These are phyloP conservation scores for Drosophila borborema DNA, from an alignment of 2,888 invertebrate genomes.

Conservation along the genomic window DNA sequence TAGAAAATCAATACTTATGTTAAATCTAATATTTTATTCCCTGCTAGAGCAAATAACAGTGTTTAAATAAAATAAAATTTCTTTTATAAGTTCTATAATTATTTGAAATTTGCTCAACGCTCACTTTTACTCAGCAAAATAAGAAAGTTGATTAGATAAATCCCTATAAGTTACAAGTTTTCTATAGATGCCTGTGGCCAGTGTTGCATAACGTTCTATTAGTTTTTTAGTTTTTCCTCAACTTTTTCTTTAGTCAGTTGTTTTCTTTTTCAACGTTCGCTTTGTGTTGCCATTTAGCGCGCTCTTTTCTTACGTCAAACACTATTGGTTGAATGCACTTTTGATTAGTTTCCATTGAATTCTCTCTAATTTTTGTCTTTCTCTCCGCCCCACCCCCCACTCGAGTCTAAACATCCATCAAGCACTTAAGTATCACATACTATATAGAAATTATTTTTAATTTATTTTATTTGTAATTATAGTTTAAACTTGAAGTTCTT, in stretches of 20 bases:
- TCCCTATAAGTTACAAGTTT: not conserved
- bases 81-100: too few relatives aligned
- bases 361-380: not conserved
- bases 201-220: slow-evolving; percentile 10
- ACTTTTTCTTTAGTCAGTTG: not conserved
- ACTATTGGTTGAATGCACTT: slow-evolving; percentile 79
- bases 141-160: not conserved
- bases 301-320: slow-evolving; percentile 29
- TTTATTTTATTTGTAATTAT: not conserved
- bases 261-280: slow-evolving; percentile 12
- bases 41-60: too few relatives aligned
- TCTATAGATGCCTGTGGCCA: not conserved
- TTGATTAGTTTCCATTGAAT: slow-evolving; percentile 50
- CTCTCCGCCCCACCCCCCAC: not conserved
- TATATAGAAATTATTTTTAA: not conserved
- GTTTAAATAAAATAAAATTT: too few relatives aligned
- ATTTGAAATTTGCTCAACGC: too few relatives aligned
- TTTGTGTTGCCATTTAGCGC: slow-evolving; percentile 24
- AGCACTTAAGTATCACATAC: not conserved
- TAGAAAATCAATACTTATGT: too few relatives aligned
- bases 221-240: slow-evolving; percentile 13
- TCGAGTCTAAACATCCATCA: not conserved
- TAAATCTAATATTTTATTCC: too few relatives aligned
- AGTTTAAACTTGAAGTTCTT: not conserved
- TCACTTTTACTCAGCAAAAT: too few relatives aligned